A percentile compares a stretch with the other conserved stretches of the same genome.
Evolutionary conservation across 2,113 vertebrate genomes (phyloP).

Genomic region (pig (Sus scrofa)): DNA sequence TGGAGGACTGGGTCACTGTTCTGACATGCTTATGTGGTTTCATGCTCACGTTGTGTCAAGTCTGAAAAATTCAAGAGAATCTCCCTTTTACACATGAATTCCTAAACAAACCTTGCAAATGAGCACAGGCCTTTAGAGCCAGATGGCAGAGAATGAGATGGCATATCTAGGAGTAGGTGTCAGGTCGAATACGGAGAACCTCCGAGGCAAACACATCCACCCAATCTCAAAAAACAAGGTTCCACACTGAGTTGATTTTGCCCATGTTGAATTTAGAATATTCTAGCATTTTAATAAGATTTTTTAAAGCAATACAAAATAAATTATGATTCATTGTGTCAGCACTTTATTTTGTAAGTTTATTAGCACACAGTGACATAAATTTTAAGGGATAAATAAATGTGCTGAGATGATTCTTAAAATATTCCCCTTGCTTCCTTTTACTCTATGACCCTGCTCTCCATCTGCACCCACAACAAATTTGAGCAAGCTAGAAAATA

Average conservation of each 20-base stretch:
- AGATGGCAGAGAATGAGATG: background rate
- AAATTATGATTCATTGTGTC: slow-evolving; percentile 30
- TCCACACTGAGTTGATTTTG: background rate
- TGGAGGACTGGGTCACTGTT: background rate
- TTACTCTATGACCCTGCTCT: slow-evolving; percentile 33
- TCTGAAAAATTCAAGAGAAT: slow-evolving; percentile 19
- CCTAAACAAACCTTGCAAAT: slow-evolving; percentile 5
- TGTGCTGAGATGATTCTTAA: slow-evolving; percentile 37
- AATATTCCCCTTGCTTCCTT: slow-evolving; percentile 46
- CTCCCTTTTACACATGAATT: background rate
- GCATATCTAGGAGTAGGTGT: background rate
- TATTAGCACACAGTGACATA: slow-evolving; percentile 42
- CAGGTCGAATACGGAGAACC: background rate
- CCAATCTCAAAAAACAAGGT: background rate
- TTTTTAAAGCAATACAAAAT: slow-evolving; percentile 31
- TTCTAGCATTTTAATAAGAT: slow-evolving; percentile 15
- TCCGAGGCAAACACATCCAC: background rate
- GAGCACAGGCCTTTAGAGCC: background rate
- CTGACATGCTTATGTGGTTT: background rate
- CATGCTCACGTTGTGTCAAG: background rate
- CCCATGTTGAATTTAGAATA: background rate
- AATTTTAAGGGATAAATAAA: slow-evolving; percentile 70
- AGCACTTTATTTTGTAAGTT: slow-evolving; percentile 50
- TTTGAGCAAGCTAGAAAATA: slow-evolving; percentile 35
- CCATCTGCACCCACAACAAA: slow-evolving; percentile 36